A percentile compares a stretch with the other conserved stretches of the same genome.
Evolutionary conservation across 2,797 vertebrate species (phyloP).

Genomic region (Enteromius viviparus): DNA sequence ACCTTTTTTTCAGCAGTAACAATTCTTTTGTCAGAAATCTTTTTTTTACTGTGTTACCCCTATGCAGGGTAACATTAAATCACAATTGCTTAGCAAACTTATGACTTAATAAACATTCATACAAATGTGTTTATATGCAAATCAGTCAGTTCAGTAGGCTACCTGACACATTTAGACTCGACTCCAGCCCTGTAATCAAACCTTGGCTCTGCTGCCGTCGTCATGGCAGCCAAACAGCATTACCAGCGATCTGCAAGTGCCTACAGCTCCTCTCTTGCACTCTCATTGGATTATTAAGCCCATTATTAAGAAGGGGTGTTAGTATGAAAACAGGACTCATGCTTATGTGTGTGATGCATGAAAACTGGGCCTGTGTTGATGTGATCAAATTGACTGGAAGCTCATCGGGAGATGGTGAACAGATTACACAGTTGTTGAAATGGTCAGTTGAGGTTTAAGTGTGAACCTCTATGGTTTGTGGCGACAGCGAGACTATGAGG

Average conservation of each 20-base stretch:
- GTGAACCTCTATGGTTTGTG: neutral
- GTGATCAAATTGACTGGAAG: conserved; percentile 37
- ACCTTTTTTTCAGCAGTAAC: neutral
- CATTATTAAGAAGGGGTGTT: conserved; percentile 54
- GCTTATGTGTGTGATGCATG: neutral
- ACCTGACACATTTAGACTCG: conserved; percentile 32
- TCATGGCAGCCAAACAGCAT: conserved; percentile 57
- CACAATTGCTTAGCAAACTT: neutral
- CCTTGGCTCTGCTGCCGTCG: conserved; percentile 42
- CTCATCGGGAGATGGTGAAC: conserved; percentile 26
- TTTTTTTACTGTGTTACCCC: too few species aligned
- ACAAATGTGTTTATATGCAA: neutral
- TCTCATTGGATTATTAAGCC: conserved; percentile 46
- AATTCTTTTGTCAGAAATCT: neutral
- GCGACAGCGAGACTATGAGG: neutral
- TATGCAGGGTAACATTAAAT: neutral
- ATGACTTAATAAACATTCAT: neutral
- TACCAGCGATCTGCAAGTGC: conserved; percentile 46
- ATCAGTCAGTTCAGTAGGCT: conserved; percentile 23
- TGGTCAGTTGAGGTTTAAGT: conserved; percentile 16
- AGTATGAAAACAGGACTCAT: conserved; percentile 50
- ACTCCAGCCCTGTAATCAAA: conserved; percentile 44
- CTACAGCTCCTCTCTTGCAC: conserved; percentile 5
- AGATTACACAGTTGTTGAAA: conserved; percentile 24
- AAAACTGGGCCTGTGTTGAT: conserved; percentile 2